Conservation (phyloP, 2,888 invertebrate genomes). For the Buathra laborator region DNA sequence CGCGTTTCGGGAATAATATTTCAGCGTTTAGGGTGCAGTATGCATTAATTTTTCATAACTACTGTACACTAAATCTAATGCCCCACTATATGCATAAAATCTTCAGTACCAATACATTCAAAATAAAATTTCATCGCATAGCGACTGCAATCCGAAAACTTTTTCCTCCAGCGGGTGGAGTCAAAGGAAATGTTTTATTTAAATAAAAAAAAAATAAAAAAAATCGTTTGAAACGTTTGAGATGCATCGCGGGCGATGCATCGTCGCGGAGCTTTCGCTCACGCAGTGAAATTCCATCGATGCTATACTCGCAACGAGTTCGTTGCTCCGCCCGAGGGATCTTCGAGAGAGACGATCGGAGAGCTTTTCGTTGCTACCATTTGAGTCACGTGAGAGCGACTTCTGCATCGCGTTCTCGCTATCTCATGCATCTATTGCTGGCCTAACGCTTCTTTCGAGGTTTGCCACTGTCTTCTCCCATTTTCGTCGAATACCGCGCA, state of each 20-base stretch:
- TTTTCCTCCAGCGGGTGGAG: neutral
- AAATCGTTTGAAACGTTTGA: conserved; percentile 2
- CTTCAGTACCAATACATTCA: no score
- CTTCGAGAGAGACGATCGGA: neutral
- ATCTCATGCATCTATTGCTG: conserved; percentile 33
- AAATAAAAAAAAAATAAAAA: neutral
- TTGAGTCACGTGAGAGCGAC: neutral
- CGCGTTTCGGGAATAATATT: conserved; percentile 9
- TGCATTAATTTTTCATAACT: no score
- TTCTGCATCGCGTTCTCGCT: conserved; percentile 6
- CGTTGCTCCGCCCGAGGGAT: conserved; percentile 32
- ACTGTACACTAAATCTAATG: neutral
- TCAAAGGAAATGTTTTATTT: neutral
- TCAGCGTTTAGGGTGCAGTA: neutral
- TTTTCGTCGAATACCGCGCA: neutral
- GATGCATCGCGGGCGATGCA: neutral
- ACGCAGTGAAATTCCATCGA: conserved; percentile 32
- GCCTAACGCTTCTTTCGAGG: conserved; percentile 15
- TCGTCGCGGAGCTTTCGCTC: conserved; percentile 26
- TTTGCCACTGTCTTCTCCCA: conserved; percentile 18
- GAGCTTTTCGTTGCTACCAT: conserved; percentile 31
- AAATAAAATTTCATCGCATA: neutral
- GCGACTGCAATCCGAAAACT: neutral
- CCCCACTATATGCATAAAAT: neutral
- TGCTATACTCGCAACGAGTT: conserved; percentile 15